Evolutionary conservation across 2,888 invertebrate species (phyloP).

Genomic region (Drosophila pseudotalamancana): DNA sequence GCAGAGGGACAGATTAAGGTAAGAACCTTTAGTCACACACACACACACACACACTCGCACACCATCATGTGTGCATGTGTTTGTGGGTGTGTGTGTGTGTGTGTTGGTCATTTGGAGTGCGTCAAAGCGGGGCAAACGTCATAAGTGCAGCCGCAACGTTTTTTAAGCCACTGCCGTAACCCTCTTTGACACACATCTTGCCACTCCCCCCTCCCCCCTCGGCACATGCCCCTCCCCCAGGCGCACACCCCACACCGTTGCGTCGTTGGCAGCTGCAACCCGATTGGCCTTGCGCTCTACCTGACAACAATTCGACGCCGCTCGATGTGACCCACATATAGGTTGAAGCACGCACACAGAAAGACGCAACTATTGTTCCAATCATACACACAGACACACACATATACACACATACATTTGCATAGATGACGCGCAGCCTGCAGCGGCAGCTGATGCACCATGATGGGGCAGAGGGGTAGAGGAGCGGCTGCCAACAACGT

Average conservation of each 20-base stretch:
- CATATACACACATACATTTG: slow-evolving; percentile 12
- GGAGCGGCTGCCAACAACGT: slow-evolving; percentile 14
- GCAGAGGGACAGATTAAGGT: background rate
- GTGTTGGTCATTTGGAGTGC: slow-evolving; percentile 41
- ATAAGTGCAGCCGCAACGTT: slow-evolving; percentile 39
- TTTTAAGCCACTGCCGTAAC: background rate
- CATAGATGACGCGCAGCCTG: slow-evolving; percentile 26
- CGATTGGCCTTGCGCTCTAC: slow-evolving; percentile 60
- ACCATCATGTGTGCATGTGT: too few species aligned
- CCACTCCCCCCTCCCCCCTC: background rate
- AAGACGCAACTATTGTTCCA: slow-evolving; percentile 42
- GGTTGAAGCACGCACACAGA: slow-evolving; percentile 21
- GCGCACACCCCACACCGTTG: background rate
- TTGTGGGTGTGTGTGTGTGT: too few species aligned
- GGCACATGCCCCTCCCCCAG: background rate
- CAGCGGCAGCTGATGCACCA: slow-evolving; percentile 6
- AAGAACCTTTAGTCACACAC: slow-evolving; percentile 22
- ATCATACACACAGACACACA: slow-evolving; percentile 3
- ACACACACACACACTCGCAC: background rate
- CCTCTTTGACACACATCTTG: too few species aligned
- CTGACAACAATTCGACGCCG: slow-evolving; percentile 60
- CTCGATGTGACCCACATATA: slow-evolving; percentile 64
- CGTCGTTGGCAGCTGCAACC: slow-evolving; percentile 20
- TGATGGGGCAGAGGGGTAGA: background rate
- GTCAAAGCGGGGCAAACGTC: slow-evolving; percentile 72